These are phyloP conservation scores for Muscicapa striata DNA, from an alignment of 2,797 vertebrate species.

Conservation along the genomic window DNA sequence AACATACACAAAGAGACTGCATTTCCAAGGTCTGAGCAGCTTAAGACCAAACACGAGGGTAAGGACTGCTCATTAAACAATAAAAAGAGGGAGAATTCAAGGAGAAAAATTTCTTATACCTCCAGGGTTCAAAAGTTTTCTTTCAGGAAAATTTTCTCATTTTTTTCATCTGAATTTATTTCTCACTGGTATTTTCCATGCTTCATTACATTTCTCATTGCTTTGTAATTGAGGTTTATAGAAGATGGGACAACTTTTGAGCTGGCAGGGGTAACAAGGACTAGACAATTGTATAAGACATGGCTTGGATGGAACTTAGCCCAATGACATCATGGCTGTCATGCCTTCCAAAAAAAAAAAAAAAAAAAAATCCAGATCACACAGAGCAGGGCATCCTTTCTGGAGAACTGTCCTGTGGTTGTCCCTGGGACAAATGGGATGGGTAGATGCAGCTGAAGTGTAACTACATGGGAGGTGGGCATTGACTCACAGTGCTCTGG, in stretches of 20 bases:
- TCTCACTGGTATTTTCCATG: neutral
- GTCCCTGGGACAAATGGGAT: neutral
- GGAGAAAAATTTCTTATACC: neutral
- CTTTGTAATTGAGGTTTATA: neutral
- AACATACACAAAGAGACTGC: neutral
- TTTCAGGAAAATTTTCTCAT: neutral
- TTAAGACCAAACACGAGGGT: neutral
- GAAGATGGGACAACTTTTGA: neutral
- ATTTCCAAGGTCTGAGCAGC: neutral
- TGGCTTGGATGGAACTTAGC: neutral
- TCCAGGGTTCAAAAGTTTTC: neutral
- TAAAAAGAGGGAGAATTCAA: neutral
- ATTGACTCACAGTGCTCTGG: rapidly evolving
- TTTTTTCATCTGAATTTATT: neutral
- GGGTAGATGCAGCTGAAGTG: rapidly evolving
- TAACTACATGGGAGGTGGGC: neutral
- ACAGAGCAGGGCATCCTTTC: neutral
- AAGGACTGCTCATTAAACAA: neutral
- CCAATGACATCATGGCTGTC: neutral
- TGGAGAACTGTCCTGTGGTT: neutral
- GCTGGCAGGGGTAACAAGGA: neutral
- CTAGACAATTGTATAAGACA: neutral
- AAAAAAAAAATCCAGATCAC: neutral
- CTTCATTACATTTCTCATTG: neutral
- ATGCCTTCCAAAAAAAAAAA: rapidly evolving